Percentiles rank a stretch among this genome's conserved stretches.
Conservation (phyloP, 1,140 invertebrate species). For the Oncopodura yosiiana region DNA sequence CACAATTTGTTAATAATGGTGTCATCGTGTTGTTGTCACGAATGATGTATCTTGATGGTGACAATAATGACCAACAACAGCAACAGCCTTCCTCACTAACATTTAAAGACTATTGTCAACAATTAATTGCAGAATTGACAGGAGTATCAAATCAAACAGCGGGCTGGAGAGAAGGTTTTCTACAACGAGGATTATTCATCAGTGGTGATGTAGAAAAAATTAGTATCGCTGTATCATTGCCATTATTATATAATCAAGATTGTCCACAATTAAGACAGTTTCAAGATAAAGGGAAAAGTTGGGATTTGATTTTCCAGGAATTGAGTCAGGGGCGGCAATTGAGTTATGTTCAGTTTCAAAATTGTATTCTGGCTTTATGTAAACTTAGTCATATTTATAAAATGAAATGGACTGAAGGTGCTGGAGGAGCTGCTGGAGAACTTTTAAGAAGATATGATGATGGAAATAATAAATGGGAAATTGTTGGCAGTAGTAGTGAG, state of each 20-base stretch:
- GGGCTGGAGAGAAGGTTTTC: constrained; percentile 20
- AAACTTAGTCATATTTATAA: constrained; percentile 5
- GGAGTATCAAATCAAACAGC: constrained; percentile 17
- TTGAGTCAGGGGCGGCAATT: constrained; percentile 2
- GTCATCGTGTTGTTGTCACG: no score
- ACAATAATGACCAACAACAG: no score
- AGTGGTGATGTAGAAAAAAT: neutral
- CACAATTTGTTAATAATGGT: no score
- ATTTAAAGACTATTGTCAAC: constrained; percentile 11
- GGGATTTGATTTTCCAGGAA: constrained; percentile 9
- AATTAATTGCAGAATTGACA: neutral
- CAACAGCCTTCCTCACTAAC: no score
- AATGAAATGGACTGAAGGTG: constrained; percentile 6
- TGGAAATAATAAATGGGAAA: neutral
- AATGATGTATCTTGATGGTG: no score
- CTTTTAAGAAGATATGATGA: neutral
- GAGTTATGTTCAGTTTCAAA: constrained; percentile 5
- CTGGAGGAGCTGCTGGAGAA: neutral
- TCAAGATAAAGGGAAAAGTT: constrained; percentile 13
- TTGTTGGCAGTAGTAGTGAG: no score
- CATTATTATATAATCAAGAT: constrained; percentile 10
- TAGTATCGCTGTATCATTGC: constrained; percentile 6
- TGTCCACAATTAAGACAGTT: constrained; percentile 3
- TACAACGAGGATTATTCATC: constrained; percentile 8
- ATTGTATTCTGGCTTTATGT: constrained; percentile 14